Evolutionary conservation across 2,797 vertebrate species (phyloP), one percentile per base, ranked within the genome.

Genomic region (Sebastes diaconus): DNA sequence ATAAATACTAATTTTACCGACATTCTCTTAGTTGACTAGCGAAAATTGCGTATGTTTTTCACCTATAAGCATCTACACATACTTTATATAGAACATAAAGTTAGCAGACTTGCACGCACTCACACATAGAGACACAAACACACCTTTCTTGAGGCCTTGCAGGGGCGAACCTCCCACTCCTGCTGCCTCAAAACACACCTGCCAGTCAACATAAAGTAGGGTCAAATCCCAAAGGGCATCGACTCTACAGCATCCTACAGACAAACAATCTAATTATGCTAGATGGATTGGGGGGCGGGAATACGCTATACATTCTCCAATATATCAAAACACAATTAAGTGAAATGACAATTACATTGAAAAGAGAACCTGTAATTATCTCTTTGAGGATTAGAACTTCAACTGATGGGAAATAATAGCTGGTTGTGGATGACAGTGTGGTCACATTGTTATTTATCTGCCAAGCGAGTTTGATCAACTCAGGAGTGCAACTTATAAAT

Each of bases 311-410:
- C 79, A 77, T 91, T 68, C 84, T 81, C 64, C 69, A 65, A 79
- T 90, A 83, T 71, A 92, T 87, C 77, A 86, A 84, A 91, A 94
- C 89, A 91, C 89, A 92, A 88, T 90, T 85, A 88, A 86, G 83
- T 84, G 85, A 90, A 81, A 76, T 86, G 86, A 91, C 88, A 91
- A 92, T 94, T 92, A 92, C 55, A 78, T 66, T 12, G 75, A 75
- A 64, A 84, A 81, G 68, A 73, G 24, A 93, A 87, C 88, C 81
- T 84, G 81, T 79, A 90, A 93, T 94, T 94, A 92, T 77, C 57
- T 88, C 75, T 86, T 72, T 73, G 73, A 84, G 79, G 65, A 77
- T 77, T 68, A 78, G 73, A 86, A 84, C 89, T 81, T 87, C 68
- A 83, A 30, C 80, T 81, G 84, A 90, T 88, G 85, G 81, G 86